Conservation (phyloP, 2,888 invertebrate genomes). For the Diadegma fenestrale region DNA sequence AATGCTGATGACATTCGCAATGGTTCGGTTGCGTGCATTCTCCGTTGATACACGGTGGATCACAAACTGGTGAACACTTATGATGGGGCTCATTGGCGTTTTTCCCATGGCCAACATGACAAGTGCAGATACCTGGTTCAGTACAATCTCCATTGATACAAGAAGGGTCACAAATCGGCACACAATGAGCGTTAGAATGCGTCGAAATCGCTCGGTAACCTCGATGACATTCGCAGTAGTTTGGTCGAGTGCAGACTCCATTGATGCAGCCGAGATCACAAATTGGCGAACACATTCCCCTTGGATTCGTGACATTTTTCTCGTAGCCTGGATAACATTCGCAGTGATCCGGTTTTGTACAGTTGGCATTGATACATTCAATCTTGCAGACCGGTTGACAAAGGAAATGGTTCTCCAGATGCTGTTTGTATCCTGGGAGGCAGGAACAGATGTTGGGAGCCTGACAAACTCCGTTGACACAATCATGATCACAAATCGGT, state of each 20-base stretch:
- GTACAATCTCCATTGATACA: slow-evolving; percentile 8
- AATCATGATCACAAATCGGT: slow-evolving; percentile 5
- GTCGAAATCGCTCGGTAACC: background rate
- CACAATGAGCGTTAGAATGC: background rate
- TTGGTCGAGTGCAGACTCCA: slow-evolving; percentile 4
- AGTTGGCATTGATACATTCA: slow-evolving; percentile 26
- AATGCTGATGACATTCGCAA: slow-evolving; percentile 41
- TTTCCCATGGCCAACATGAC: slow-evolving; percentile 31
- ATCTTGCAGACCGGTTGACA: slow-evolving; percentile 39
- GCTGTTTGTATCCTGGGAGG: slow-evolving; percentile 1
- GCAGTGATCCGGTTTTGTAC: slow-evolving; percentile 36
- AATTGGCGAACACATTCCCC: slow-evolving; percentile 8
- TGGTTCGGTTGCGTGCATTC: slow-evolving; percentile 32
- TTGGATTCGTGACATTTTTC: background rate
- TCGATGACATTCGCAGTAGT: slow-evolving; percentile 34
- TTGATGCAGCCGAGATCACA: slow-evolving; percentile 11
- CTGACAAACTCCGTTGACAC: slow-evolving; percentile 25
- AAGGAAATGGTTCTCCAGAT: background rate
- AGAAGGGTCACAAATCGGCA: slow-evolving; percentile 18
- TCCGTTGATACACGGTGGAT: slow-evolving; percentile 33
- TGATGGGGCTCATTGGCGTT: background rate
- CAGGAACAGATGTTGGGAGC: slow-evolving; percentile 20
- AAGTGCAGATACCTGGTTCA: slow-evolving; percentile 28
- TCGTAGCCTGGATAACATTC: slow-evolving; percentile 34
- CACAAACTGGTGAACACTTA: slow-evolving; percentile 34